phyloP scores from a whole-genome alignment of 2,888 invertebrate genomes.

The Gibbula magus region DNA sequence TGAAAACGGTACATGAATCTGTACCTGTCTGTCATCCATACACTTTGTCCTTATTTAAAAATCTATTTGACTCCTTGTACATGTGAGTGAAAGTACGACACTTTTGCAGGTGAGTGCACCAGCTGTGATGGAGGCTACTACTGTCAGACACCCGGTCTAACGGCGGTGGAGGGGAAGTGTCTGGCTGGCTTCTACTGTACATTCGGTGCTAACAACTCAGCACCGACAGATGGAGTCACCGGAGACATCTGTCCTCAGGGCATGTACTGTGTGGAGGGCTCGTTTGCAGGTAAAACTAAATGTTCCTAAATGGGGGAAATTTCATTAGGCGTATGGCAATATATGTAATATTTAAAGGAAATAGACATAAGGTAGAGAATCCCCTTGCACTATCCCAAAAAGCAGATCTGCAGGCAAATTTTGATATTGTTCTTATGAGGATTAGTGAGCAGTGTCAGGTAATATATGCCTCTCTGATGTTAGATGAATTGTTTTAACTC shows the following conservation, averaged over 20 bases:
- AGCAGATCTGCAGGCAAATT: too few species aligned
- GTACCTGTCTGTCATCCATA: not conserved
- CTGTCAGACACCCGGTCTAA: slow-evolving; percentile 65
- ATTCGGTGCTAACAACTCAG: slow-evolving; percentile 55
- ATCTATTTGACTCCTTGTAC: not conserved
- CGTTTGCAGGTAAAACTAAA: slow-evolving; percentile 36
- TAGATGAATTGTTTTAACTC: too few species aligned
- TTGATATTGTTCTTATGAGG: too few species aligned
- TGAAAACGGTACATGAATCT: not conserved
- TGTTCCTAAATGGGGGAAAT: too few species aligned
- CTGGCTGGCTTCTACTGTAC: slow-evolving; percentile 67
- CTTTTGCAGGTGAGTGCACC: slow-evolving; percentile 60
- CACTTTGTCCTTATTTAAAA: not conserved
- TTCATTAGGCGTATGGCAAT: too few species aligned
- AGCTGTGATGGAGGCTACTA: slow-evolving; percentile 63
- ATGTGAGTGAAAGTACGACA: not conserved
- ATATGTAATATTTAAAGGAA: too few species aligned
- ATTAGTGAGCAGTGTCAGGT: too few species aligned
- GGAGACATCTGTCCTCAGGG: slow-evolving; percentile 69
- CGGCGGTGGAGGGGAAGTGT: slow-evolving; percentile 62
- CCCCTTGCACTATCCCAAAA: too few species aligned
- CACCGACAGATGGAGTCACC: slow-evolving; percentile 67
- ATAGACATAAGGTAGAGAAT: too few species aligned
- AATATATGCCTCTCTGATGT: too few species aligned
- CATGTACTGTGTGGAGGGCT: slow-evolving; percentile 62